Conservation (phyloP, 2,888 invertebrate species). For the Scaptomyza reducta region DNA sequence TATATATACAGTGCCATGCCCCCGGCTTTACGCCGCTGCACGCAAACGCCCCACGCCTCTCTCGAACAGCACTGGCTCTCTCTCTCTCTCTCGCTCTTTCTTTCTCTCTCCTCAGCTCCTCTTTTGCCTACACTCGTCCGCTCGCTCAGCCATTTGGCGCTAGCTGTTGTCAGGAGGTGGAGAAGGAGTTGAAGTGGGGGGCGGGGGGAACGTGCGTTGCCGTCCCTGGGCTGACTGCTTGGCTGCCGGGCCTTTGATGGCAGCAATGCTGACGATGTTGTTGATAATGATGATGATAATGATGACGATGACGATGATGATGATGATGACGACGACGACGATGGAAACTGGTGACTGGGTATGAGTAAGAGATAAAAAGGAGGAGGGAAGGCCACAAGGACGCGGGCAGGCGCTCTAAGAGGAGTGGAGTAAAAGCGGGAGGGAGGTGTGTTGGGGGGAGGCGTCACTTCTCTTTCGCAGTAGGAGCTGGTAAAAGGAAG, state of each 20-base stretch:
- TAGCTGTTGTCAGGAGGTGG: conserved; percentile 19
- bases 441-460: conserved; percentile 13
- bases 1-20: conserved; percentile 39
- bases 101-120: neutral
- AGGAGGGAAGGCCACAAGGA: conserved; percentile 59
- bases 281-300: conserved; percentile 40
- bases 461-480: conserved; percentile 44
- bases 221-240: conserved; percentile 46
- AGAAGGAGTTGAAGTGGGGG: neutral
- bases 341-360: conserved; percentile 49
- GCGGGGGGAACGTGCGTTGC: conserved; percentile 32
- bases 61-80: conserved; percentile 16
- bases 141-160: conserved; percentile 60
- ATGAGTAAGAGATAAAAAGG: conserved; percentile 6
- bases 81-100: neutral
- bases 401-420: conserved; percentile 48
- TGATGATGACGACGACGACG: conserved; percentile 46
- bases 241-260: conserved; percentile 66
- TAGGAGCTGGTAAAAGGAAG: conserved; percentile 62
- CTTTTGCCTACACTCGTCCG: conserved; percentile 31
- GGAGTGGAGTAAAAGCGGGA: conserved; percentile 9
- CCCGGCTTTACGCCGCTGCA: conserved; percentile 50
- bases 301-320: conserved; percentile 45
- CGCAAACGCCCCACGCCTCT: conserved; percentile 53
- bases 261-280: conserved; percentile 47